Evolutionary conservation across 1,140 invertebrate genomes (phyloP), one percentile per base, ranked within the genome.

Genomic region (Archegozetes longisetosus): DNA sequence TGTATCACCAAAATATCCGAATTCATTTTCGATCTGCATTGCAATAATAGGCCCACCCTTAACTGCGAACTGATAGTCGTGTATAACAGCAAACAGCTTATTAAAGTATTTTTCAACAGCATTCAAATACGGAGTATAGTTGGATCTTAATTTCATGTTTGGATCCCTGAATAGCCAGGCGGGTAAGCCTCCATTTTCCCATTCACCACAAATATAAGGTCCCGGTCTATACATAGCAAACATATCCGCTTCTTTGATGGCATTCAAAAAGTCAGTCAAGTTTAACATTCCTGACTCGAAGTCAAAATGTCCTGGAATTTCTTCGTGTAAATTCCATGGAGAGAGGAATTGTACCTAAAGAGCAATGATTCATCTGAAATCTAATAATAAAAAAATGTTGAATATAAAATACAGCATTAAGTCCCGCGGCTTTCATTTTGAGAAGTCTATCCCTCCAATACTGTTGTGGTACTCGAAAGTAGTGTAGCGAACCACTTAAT

Each of bases 331-430:
- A 63, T 76, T 77, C 76, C 76, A 78, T 23, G 74, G 70, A 6
- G 77, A 68, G 61, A 72, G 78, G 3, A 28, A 86, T 89, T 55
- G 22, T n/a, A 55, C 22, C 32, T 40, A 40, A 40, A n/a, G n/a
- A n/a, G n/a, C n/a, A n/a, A n/a, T n/a, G n/a, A n/a, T n/a, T n/a
- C n/a, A n/a, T n/a, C n/a, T n/a, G n/a, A n/a, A n/a, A n/a, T n/a
- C n/a, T n/a, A n/a, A n/a, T n/a, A n/a, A n/a, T n/a, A n/a, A n/a
- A n/a, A n/a, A n/a, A n/a, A n/a, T n/a, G n/a, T n/a, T n/a, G n/a
- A n/a, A n/a, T n/a, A n/a, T n/a, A n/a, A n/a, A n/a, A n/a, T n/a
- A 96, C 78, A 0, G 88, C 79, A 74, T 95, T 93, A 0, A 95
- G 76, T 20, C 92, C 92, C 54, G 83, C 85, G 17, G 83, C 81